Base-by-base conservation (phyloP, 2,797 vertebrate species). In the Gymnoscopelus braueri region DNA sequence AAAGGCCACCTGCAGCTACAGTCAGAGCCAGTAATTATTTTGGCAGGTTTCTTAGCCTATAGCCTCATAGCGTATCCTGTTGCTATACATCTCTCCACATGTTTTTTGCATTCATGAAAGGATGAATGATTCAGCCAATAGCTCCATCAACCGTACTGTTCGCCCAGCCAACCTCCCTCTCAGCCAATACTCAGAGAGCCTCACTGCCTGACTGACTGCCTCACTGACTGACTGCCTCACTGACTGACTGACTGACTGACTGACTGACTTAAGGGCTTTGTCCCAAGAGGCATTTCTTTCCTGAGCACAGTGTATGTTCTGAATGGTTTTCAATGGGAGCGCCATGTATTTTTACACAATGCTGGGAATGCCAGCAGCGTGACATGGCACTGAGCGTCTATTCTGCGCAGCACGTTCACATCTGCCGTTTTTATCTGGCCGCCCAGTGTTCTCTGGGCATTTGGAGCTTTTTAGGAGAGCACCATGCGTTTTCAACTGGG, bases 1-100 rank as follows among this genome's bases (percentile, higher is more conserved):
- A 61, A 0, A 65, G 75, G 61, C 69, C 78, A 80, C 83, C 82
- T 87, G 81, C 75, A 77, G 84, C 78, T 78, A 63, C 32, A 47
- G 48, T 80, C 52, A 63, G 63, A 74, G 60, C 64, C 60, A 11
- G 47, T 49, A 63, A 70, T 78, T 61, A 56, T 78, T 69, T 61
- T 64, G 60, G 64, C 83, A 60, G 80, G 85, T 72, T 67, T 56
- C 15, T 83, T 84, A 80, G 77, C 71, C 13, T 67, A 12, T 14
- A 73, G 76, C 78, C 12, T 71, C 52, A 58, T 32, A 69, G 57
- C 39, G 39, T 44, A 44, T 44, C 39, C 39, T 44, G 39, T 63
- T 74, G 51, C 15, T 50, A 11, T 12, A 19, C 19, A 73, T 74
- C 80, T 69, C 11, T 67, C 53, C 39, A 53, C 39, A 66, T 60